Evolutionary conservation across 2,797 vertebrate species (phyloP).

Genomic region (Sebastes reedi): DNA sequence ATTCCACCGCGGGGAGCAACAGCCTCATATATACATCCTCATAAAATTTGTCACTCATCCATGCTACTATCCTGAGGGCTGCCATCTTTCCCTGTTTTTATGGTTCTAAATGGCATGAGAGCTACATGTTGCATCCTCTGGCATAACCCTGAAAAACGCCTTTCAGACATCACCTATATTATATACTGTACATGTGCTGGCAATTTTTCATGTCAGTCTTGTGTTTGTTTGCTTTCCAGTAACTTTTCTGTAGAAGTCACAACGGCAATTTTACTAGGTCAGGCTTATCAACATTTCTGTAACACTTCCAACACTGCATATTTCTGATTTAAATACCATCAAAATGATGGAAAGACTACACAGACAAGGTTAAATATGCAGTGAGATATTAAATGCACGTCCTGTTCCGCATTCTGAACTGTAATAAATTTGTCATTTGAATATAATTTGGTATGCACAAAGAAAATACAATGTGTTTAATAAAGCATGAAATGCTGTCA

Average conservation of each 20-base stretch:
- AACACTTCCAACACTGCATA: neutral
- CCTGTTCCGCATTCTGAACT: neutral
- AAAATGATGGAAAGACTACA: neutral
- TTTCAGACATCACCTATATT: neutral
- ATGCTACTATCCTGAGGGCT: constrained; percentile 14
- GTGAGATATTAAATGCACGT: neutral
- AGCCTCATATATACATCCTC: constrained; percentile 43
- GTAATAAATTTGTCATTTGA: neutral
- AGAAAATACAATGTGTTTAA: neutral
- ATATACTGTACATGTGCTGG: neutral
- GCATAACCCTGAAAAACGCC: neutral
- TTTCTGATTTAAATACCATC: neutral
- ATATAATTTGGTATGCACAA: neutral
- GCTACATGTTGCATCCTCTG: neutral
- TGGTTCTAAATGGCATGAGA: constrained; percentile 6
- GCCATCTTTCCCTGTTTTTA: constrained; percentile 22
- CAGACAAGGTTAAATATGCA: neutral
- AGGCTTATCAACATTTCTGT: neutral
- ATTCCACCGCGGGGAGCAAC: constrained; percentile 37
- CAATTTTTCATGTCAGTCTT: neutral
- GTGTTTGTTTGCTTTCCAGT: neutral
- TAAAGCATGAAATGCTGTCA: neutral
- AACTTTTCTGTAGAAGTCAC: neutral
- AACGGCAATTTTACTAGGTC: neutral
- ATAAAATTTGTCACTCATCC: constrained; percentile 54